These are phyloP conservation scores for Heliconius hortense DNA, from an alignment of 2,888 invertebrate species.

Conservation along the genomic window DNA sequence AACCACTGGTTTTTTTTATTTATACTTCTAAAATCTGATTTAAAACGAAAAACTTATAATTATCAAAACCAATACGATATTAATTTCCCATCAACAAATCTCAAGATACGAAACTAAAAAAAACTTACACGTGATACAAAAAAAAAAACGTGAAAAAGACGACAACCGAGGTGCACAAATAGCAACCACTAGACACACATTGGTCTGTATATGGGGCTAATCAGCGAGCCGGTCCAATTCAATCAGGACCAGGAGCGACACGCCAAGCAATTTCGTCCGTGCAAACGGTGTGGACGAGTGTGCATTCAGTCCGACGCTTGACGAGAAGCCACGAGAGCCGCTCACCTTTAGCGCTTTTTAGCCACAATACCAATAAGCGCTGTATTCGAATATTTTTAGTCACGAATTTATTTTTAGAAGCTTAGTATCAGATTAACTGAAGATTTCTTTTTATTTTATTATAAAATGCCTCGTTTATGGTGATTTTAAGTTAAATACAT, in stretches of 20 bases:
- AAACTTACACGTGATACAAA: not conserved
- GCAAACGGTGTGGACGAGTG: constrained; percentile 70
- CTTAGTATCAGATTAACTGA: not conserved
- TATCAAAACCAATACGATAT: no score
- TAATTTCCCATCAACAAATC: no score
- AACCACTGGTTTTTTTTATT: no score
- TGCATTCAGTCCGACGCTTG: constrained; percentile 68
- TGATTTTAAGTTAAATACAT: not conserved
- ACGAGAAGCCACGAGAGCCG: constrained; percentile 60
- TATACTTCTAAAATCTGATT: no score
- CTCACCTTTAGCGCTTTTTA: constrained; percentile 57
- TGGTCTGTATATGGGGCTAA: constrained; percentile 70
- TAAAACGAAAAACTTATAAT: no score
- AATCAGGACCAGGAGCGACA: constrained; percentile 75
- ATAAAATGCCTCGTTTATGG: not conserved
- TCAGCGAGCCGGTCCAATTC: constrained; percentile 52
- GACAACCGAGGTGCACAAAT: constrained; percentile 26
- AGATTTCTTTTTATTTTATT: not conserved
- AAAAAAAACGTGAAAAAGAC: not conserved
- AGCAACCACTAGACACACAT: constrained; percentile 65
- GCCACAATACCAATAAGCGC: constrained; percentile 53
- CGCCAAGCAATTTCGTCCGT: constrained; percentile 72
- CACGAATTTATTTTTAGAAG: not conserved
- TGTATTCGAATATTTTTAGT: constrained; percentile 35
- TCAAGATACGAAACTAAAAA: not conserved